Conservation (phyloP, 2,113 vertebrate species). For the Mesocricetus auratus region DNA sequence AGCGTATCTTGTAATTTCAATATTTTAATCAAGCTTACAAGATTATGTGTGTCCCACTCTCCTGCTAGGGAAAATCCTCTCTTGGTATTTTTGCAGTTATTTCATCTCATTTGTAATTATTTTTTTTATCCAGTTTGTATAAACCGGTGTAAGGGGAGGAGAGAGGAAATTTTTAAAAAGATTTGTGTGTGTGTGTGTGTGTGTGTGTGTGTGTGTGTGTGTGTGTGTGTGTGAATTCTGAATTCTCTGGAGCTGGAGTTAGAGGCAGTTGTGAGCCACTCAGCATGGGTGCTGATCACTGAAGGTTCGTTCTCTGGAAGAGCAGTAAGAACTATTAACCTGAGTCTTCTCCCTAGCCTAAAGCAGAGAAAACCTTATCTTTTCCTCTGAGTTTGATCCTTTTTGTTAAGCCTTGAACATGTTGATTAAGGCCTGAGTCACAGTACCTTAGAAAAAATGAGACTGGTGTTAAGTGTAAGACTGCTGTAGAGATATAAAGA, state of each 20-base stretch:
- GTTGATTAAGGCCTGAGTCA: background rate
- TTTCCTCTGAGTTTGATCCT: background rate
- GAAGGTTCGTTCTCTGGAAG: background rate
- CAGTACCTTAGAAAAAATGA: background rate
- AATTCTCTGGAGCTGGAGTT: background rate
- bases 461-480: background rate
- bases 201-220: background rate
- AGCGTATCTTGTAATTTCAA: conserved; percentile 55
- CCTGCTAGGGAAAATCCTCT: background rate
- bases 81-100: background rate
- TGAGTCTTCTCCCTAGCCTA: background rate
- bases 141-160: background rate
- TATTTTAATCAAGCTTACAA: conserved; percentile 46
- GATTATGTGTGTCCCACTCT: background rate
- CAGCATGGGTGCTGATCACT: background rate
- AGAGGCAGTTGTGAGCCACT: background rate
- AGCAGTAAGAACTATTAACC: background rate
- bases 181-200: background rate
- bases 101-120: background rate
- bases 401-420: background rate
- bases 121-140: background rate
- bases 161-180: background rate
- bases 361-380: background rate
- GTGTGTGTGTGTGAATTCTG: background rate
- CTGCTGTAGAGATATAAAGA: background rate